Evolutionary conservation across 2,888 invertebrate species (phyloP).

Genomic region (Drosophila cracens): DNA sequence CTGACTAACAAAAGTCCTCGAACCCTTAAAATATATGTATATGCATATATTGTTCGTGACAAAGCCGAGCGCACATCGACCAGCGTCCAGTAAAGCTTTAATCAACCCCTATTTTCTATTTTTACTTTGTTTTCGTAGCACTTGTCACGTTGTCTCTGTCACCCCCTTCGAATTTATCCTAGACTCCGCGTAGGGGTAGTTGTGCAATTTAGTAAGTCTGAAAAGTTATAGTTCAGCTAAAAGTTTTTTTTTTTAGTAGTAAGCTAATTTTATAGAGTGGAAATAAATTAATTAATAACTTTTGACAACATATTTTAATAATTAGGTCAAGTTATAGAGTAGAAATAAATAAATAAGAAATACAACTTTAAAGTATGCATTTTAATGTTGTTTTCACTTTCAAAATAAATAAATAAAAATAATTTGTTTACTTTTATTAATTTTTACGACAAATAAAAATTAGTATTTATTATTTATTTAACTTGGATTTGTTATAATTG

Average conservation of each 20-base stretch:
- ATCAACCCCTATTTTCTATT: constrained; percentile 47
- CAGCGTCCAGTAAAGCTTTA: constrained; percentile 32
- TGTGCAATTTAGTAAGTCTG: neutral
- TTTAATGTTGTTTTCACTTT: neutral
- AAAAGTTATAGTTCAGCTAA: neutral
- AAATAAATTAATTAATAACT: neutral
- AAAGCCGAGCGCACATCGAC: constrained; percentile 44
- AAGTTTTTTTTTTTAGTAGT: neutral
- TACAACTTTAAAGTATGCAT: neutral
- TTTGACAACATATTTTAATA: neutral
- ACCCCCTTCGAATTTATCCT: neutral
- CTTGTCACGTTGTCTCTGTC: constrained; percentile 6
- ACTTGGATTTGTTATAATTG: neutral
- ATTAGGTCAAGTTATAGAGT: neutral
- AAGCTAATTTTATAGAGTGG: neutral
- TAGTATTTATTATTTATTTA: neutral
- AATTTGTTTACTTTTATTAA: neutral
- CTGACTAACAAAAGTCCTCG: neutral
- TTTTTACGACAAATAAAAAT: neutral
- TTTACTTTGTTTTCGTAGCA: constrained; percentile 2
- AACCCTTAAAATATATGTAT: neutral
- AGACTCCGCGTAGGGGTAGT: neutral
- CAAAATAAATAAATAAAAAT: no score
- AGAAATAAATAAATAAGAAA: neutral
- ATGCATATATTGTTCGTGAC: neutral